These are phyloP conservation scores for Batillaria attramentaria DNA, from an alignment of 1,140 invertebrate species.

Conservation along the genomic window DNA sequence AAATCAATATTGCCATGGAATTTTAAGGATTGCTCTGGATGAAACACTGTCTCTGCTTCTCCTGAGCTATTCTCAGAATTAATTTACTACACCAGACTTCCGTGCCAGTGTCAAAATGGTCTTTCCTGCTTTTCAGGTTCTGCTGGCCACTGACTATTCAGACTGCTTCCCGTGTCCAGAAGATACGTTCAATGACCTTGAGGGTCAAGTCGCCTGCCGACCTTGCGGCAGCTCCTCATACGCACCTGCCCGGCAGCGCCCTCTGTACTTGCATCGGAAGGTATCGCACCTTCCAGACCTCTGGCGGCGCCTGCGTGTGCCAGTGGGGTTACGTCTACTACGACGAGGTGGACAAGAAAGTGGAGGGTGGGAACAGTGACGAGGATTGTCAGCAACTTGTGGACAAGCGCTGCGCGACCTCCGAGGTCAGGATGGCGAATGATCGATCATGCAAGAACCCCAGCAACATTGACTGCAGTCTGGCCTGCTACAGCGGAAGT, in stretches of 20 bases:
- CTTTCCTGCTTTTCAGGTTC: slow-evolving; percentile 8
- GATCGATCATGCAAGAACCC: slow-evolving; percentile 53
- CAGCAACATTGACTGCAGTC: slow-evolving; percentile 47
- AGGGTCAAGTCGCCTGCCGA: slow-evolving; percentile 55
- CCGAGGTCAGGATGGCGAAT: slow-evolving; percentile 49
- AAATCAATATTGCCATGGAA: too few relatives aligned
- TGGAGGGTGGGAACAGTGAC: slow-evolving; percentile 50
- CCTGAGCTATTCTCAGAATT: too few relatives aligned
- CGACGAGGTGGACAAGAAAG: slow-evolving; percentile 56
- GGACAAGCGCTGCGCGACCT: slow-evolving; percentile 52
- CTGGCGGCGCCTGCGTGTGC: slow-evolving; percentile 61
- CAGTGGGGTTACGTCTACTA: slow-evolving; percentile 64
- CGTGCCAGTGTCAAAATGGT: too few relatives aligned
- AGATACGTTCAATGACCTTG: slow-evolving; percentile 57
- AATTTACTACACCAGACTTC: too few relatives aligned
- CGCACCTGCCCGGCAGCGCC: slow-evolving; percentile 43
- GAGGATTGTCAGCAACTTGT: slow-evolving; percentile 65
- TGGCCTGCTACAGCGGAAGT: slow-evolving; percentile 38
- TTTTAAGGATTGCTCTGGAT: too few relatives aligned
- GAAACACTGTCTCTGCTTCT: too few relatives aligned
- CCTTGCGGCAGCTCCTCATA: slow-evolving; percentile 63
- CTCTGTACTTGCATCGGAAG: slow-evolving; percentile 62
- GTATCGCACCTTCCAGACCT: slow-evolving; percentile 60
- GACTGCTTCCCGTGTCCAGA: slow-evolving; percentile 60
- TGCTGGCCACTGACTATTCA: slow-evolving; percentile 38